phyloP scores from a whole-genome alignment of 1,140 invertebrate species.

The Drosophila repletoides region DNA sequence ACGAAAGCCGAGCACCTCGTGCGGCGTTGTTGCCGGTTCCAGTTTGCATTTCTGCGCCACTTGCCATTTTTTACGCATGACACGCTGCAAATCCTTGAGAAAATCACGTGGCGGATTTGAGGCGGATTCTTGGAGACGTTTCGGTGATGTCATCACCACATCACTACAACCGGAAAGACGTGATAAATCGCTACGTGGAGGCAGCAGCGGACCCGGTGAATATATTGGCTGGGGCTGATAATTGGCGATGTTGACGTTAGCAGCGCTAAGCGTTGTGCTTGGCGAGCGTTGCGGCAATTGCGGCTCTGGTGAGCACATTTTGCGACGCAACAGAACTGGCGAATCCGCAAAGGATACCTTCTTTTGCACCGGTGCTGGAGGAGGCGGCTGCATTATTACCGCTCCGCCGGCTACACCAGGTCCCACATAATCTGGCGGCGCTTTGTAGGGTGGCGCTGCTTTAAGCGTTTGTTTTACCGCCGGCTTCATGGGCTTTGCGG shows the following conservation, averaged over 20 bases:
- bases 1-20: constrained; percentile 94
- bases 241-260: background rate
- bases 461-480: constrained; percentile 66
- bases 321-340: constrained; percentile 75
- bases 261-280: constrained; percentile 52
- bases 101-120: constrained; percentile 92
- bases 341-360: constrained; percentile 82
- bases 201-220: constrained; percentile 85
- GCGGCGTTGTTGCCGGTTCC: constrained; percentile 92
- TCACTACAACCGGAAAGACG: constrained; percentile 75
- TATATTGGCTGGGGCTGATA: constrained; percentile 61
- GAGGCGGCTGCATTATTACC: constrained; percentile 26
- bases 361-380: constrained; percentile 62
- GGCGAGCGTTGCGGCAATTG: constrained; percentile 47
- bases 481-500: constrained; percentile 77
- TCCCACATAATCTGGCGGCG: constrained; percentile 80
- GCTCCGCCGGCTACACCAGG: constrained; percentile 1
- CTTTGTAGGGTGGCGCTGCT: constrained; percentile 79
- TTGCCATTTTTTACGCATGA: constrained; percentile 97
- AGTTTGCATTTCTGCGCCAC: constrained; percentile 95
- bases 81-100: constrained; percentile 92
- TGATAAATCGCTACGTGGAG: constrained; percentile 88
- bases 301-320: constrained; percentile 80
- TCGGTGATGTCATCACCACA: constrained; percentile 85
- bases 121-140: constrained; percentile 87